Base-by-base conservation (phyloP, 2,888 invertebrate species). In the Aradus depressus region DNA sequence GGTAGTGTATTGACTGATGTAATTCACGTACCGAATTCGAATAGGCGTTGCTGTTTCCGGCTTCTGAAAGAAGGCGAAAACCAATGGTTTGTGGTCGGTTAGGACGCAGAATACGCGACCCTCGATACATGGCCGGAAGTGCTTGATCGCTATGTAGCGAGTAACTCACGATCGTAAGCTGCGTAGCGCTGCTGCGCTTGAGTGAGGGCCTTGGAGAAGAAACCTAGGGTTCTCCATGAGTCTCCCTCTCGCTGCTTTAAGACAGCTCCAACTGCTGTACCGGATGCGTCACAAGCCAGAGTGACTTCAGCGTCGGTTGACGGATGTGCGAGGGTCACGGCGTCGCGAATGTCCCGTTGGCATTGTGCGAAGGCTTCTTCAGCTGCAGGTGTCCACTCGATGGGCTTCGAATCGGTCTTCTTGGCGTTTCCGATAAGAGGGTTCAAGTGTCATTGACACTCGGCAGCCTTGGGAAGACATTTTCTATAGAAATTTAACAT, bases 401-500 rank as follows among this genome's bases (percentile, higher is more conserved):
- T 25, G 22, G 35, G 25, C 8, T 35, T 37, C 3, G 23, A 18
- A 12, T 43, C 44, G 10, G 26, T 23, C 25, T 34, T 16, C 22
- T 42, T 34, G n/a, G 39, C 31, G 16, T 34, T 21, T 23, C 35
- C 31, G n/a, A 41, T 14, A 14, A 41, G 12, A 21, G 16, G n/a
- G 19, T 47, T 34, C 6, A 58, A 32, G 8, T 45, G 42, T 22
- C 32, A 35, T 28, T 50, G 66, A 2, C 56, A 50, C 23, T 57
- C 14, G 2, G 67, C 66, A 2, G 67, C 64, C 3, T 62, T 25
- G 2, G 65, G 65, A 1, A 68, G 55, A 53, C 62, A 67, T 3
- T 63, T 48, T 3, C 67, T 50, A 34, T 66, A 67, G 58, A 65
- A 66, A 53, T 65, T 67, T 0, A 66, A 12, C 62, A 65, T 64